Conservation (phyloP, 2,888 invertebrate genomes). For the Willowsia nigromaculata region DNA sequence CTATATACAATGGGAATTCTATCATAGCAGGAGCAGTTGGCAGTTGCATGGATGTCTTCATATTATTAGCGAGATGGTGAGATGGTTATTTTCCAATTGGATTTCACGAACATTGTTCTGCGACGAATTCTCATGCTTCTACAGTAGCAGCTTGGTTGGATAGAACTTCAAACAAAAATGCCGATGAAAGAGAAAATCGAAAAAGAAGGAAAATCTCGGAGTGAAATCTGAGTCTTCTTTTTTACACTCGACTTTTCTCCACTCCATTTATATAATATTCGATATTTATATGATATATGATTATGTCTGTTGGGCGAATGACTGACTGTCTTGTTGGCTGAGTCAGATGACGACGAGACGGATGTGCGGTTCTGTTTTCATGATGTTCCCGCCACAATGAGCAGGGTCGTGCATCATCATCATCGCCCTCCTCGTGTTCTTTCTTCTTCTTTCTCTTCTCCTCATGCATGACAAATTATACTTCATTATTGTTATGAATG, state of each 20-base stretch:
- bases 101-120: neutral
- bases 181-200: neutral
- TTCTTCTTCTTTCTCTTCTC: constrained; percentile 21
- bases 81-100: neutral
- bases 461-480: constrained; percentile 58
- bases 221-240: neutral
- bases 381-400: constrained; percentile 53
- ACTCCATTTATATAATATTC: neutral
- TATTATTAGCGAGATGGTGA: neutral
- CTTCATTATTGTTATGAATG: constrained; percentile 56
- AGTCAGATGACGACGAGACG: constrained; percentile 25
- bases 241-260: neutral
- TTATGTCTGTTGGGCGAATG: neutral
- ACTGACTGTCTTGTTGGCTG: neutral
- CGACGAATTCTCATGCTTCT: too few species aligned
- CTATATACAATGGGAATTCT: neutral
- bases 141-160: too few species aligned
- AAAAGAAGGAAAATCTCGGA: neutral
- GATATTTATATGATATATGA: neutral
- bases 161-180: neutral
- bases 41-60: neutral
- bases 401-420: constrained; percentile 34
- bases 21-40: neutral
- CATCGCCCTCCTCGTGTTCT: neutral
- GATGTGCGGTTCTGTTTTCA: constrained; percentile 51